A percentile compares a stretch with the other conserved stretches of the same genome.
Evolutionary conservation across 2,113 vertebrate genomes (phyloP).

Genomic region (Bos indicus): DNA sequence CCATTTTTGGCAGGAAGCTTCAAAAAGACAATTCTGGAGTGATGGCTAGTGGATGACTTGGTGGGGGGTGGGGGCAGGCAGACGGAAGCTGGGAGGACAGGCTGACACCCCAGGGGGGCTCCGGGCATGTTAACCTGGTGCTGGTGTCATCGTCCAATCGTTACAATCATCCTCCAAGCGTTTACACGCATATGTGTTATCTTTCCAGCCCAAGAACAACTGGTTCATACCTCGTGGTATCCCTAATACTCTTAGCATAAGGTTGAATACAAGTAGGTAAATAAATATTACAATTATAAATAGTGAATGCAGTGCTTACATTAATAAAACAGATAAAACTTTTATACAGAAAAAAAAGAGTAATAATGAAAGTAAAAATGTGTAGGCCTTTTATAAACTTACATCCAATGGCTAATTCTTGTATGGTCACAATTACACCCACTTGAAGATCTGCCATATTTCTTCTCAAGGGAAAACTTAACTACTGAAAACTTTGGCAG

Average conservation of each 20-base stretch:
- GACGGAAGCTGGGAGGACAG: not conserved
- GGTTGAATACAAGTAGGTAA: not conserved
- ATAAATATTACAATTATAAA: not conserved
- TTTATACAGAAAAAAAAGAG: not conserved
- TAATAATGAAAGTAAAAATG: not conserved
- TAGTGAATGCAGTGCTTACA: not conserved
- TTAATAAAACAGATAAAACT: not conserved
- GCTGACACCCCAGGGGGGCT: not conserved
- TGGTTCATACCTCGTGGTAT: not conserved
- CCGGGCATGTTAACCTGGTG: rapidly evolving
- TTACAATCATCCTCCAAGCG: not conserved
- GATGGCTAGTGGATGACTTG: not conserved
- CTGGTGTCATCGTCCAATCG: not conserved
- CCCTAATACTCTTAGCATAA: not conserved
- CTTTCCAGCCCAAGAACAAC: not conserved
- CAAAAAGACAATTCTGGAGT: not conserved
- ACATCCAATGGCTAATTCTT: not conserved
- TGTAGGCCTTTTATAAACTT: not conserved
- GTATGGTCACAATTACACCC: too few species aligned
- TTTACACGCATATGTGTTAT: not conserved
- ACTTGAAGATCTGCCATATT: rapidly evolving
- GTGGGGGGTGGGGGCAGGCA: not conserved
- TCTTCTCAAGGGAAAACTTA: not conserved
- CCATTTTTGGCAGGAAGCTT: not conserved
- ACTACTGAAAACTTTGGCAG: not conserved